Evolutionary conservation across 2,888 invertebrate genomes (phyloP).

Genomic region (Caenorhabditis sulstoni): DNA sequence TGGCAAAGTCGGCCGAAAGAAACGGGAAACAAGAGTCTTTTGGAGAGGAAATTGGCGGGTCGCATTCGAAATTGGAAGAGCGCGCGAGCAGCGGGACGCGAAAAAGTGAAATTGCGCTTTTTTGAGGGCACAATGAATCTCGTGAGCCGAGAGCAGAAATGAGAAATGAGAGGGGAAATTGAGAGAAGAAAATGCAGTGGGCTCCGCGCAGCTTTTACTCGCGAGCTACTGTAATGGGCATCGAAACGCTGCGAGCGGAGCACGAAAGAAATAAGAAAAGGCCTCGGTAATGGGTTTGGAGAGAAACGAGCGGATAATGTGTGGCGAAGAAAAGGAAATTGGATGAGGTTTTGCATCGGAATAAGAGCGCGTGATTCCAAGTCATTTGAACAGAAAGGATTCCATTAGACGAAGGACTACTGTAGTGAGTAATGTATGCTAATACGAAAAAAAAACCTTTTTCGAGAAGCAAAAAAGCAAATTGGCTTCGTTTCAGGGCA

Average conservation of each 20-base stretch:
- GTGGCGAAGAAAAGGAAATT: no score
- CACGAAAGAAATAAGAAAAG: neutral
- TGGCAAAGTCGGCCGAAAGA: neutral
- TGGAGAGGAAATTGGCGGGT: slow-evolving; percentile 6
- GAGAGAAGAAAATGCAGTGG: slow-evolving; percentile 7
- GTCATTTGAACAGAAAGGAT: neutral
- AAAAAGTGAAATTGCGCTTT: slow-evolving; percentile 23
- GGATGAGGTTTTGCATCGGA: no score
- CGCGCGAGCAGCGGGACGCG: neutral
- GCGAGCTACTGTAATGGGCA: slow-evolving; percentile 26
- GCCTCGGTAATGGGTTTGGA: neutral
- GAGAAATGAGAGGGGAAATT: neutral
- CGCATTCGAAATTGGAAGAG: slow-evolving; percentile 18
- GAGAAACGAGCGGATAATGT: neutral
- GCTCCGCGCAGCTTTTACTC: slow-evolving; percentile 5
- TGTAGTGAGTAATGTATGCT: neutral
- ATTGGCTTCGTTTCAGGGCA: slow-evolving; percentile 59
- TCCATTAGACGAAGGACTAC: neutral
- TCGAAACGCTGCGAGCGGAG: neutral
- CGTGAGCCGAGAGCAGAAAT: slow-evolving; percentile 10
- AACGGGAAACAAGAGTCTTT: neutral
- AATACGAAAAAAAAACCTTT: neutral
- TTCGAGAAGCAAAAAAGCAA: neutral
- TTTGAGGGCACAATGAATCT: slow-evolving; percentile 56
- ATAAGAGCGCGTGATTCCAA: no score